Percentiles rank a stretch among this genome's conserved stretches.
phyloP scores from a whole-genome alignment of 2,797 vertebrate genomes.

The Rhinatrema bivittatum region DNA sequence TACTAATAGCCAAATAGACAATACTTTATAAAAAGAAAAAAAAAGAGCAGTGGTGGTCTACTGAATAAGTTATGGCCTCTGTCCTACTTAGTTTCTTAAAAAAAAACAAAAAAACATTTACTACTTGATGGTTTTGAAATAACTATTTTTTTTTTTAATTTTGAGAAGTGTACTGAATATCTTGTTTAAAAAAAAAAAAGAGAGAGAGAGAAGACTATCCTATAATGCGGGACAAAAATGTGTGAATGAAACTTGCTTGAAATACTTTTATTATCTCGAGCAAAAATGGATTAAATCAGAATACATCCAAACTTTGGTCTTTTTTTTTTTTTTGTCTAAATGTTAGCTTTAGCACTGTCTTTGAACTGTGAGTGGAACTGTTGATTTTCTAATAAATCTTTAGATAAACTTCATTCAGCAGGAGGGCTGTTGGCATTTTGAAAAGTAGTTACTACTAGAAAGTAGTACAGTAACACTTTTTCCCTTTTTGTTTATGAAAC shows the following conservation, averaged over 20 bases:
- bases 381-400: conserved; percentile 62
- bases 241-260: conserved; percentile 79
- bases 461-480: conserved; percentile 49
- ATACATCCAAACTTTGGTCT: conserved; percentile 78
- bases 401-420: conserved; percentile 63
- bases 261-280: conserved; percentile 86
- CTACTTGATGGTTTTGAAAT: conserved; percentile 87
- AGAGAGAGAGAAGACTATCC: conserved; percentile 69
- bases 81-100: conserved; percentile 89
- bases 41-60: conserved; percentile 77
- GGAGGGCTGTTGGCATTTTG: conserved; percentile 79
- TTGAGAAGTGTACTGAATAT: conserved; percentile 70
- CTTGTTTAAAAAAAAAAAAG: conserved; percentile 64
- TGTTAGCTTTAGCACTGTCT: conserved; percentile 80
- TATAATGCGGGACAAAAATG: conserved; percentile 75
- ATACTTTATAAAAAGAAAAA: conserved; percentile 75
- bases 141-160: conserved; percentile 76
- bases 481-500: conserved; percentile 74
- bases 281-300: conserved; percentile 83
- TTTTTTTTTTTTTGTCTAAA: conserved; percentile 74
- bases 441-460: conserved; percentile 55
- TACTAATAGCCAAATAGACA: conserved; percentile 98
- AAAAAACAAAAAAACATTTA: conserved; percentile 64
- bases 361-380: conserved; percentile 77
- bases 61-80: conserved; percentile 82